Evolutionary conservation across 2,113 vertebrate species (phyloP), one percentile per base, ranked within the genome.

Genomic region (Pseudopipra pipra): DNA sequence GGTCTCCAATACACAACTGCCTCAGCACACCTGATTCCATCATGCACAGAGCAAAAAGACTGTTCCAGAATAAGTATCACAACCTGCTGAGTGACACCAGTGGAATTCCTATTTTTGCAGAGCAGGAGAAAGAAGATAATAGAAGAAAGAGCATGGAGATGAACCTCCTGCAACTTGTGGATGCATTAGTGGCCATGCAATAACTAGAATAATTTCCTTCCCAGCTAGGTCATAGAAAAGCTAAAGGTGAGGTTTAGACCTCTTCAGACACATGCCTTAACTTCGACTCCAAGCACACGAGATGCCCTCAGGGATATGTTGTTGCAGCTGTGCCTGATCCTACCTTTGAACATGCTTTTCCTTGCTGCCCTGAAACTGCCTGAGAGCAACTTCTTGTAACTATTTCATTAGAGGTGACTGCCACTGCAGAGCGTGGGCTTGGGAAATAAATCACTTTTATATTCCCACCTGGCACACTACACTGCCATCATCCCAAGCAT

Each of bases 341-440:
- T 71, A 76, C 85, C 68, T 80, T 71, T 23, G 47, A 93, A 56
- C 56, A 52, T 15, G 28, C 3, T 61, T 87, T 35, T 70, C 35
- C 70, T 78, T 79, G 56, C 73, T 89, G 80, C 89, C 91, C 89
- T 89, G 49, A 65, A 95, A 96, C 68, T 72, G 74, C 87, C 95
- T 70, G 51, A 95, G 82, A 96, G 67, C 82, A 86, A 39, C 44
- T 82, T 55, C 59, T 84, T 67, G 27, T 59, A 84, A 67, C 22
- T 55, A 3, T n/a, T 66, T 84, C 80, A 92, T 77, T 46, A 41
- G 72, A 77, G 85, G 76, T 55, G 61, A 88, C 72, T 89, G 68
- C 15, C 56, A 47, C 52, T 59, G 51, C 85, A 88, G 54, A 2
- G 0, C 2, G 9, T 35, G 46, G 52, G n/a, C 43, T 44, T 59